phyloP scores from a whole-genome alignment of 30 jellyfish, hydroid and myxozoan species.

The Hydractinia symbiolongicarpus region DNA sequence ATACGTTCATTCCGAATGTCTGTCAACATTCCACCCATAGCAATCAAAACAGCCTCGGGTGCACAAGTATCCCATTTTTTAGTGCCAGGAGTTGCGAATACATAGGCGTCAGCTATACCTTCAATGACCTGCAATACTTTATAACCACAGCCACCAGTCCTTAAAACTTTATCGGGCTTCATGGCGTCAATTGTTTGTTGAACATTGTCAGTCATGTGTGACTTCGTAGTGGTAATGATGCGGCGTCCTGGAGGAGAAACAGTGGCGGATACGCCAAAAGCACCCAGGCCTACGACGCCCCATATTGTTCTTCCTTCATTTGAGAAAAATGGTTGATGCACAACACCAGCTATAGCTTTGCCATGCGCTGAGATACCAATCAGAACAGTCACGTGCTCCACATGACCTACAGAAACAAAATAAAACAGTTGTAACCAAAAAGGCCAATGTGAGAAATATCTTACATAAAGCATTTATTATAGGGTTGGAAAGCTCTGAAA shows the following conservation, averaged over 20 bases:
- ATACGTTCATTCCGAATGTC: constrained; percentile 60
- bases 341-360: constrained; percentile 97
- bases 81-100: constrained; percentile 88
- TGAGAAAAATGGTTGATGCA: constrained; percentile 83
- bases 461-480: background rate
- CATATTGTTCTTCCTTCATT: constrained; percentile 78
- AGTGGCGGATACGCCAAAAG: constrained; percentile 55
- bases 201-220: constrained; percentile 71
- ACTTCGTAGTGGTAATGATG: constrained; percentile 74
- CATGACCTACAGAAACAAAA: constrained; percentile 39
- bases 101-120: constrained; percentile 95
- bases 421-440: background rate
- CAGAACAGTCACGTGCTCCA: constrained; percentile 87
- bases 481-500: background rate
- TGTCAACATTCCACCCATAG: constrained; percentile 86
- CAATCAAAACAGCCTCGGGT: constrained; percentile 82
- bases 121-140: constrained; percentile 77
- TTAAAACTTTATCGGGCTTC: constrained; percentile 55
- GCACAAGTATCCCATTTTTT: constrained; percentile 99
- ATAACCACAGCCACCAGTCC: constrained; percentile 91
- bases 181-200: constrained; percentile 73
- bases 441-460: too few relatives aligned
- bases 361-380: constrained; percentile 94
- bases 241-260: constrained; percentile 63
- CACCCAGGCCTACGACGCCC: constrained; percentile 88